A percentile compares a stretch with the other conserved stretches of the same genome.
Conservation (phyloP, 2,113 vertebrate genomes). For the Calidris pygmaea region DNA sequence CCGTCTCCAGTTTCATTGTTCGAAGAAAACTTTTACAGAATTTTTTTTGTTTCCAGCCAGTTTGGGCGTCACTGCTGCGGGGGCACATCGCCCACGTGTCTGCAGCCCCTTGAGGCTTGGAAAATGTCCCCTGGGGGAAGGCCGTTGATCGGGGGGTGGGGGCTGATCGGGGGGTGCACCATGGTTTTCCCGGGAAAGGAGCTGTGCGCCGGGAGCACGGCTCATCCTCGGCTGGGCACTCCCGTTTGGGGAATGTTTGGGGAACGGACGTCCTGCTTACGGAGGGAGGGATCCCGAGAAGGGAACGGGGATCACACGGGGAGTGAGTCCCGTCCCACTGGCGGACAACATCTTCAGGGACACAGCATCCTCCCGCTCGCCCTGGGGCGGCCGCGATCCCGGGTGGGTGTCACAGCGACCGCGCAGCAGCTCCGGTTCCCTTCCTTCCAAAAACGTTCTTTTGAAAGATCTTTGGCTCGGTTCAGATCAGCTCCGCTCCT, state of each 20-base stretch:
- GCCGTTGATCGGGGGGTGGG: neutral
- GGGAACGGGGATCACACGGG: neutral
- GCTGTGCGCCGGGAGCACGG: neutral
- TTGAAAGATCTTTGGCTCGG: accelerated
- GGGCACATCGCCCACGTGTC: accelerated
- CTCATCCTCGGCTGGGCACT: neutral
- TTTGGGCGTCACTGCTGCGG: neutral
- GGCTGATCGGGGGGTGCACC: neutral
- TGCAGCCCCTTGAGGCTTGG: neutral
- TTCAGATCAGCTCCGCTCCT: neutral
- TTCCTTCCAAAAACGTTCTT: neutral
- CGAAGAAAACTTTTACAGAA: neutral
- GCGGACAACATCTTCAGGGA: neutral
- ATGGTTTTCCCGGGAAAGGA: neutral
- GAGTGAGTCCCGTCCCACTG: neutral
- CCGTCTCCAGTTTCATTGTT: neutral
- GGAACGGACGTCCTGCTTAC: neutral
- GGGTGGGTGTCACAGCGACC: accelerated
- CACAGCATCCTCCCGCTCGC: accelerated
- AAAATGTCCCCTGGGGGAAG: accelerated
- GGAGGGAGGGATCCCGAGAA: neutral
- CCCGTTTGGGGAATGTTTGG: too few relatives aligned
- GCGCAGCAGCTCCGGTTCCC: too few relatives aligned
- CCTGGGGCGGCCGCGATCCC: accelerated
- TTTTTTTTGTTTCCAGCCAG: neutral